Conservation (phyloP, 92 coral and sea anemone species). For the Ricordea florida region DNA sequence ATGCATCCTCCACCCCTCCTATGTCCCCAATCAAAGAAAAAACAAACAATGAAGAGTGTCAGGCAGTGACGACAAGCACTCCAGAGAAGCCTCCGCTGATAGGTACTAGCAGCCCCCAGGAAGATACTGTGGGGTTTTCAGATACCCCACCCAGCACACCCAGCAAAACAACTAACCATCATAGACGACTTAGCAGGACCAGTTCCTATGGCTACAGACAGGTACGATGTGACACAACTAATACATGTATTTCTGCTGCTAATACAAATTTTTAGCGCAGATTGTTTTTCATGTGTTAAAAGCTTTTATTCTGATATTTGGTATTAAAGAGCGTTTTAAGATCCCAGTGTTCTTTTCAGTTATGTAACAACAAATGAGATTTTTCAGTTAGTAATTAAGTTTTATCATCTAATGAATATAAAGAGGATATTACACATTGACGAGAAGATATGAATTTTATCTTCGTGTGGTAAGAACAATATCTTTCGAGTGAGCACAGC, state of each 20-base stretch:
- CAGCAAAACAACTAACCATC: constrained; percentile 22
- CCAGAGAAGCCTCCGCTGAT: constrained; percentile 32
- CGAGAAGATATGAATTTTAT: no score
- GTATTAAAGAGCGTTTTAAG: no score
- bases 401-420: no score
- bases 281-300: constrained; percentile 29
- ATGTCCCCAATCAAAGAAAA: constrained; percentile 67
- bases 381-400: no score
- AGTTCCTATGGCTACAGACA: constrained; percentile 75
- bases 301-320: no score
- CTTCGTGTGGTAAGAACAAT: no score
- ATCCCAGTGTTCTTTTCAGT: no score
- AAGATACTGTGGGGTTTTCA: background rate
- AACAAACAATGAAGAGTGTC: constrained; percentile 16
- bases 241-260: no score
- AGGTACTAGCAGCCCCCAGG: background rate
- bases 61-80: constrained; percentile 10
- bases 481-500: no score
- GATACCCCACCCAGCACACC: constrained; percentile 59
- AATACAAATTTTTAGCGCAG: no score
- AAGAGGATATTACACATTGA: no score
- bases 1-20: constrained; percentile 65
- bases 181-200: constrained; percentile 48
- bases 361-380: no score
- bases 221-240: constrained; percentile 30